These are phyloP conservation scores for Epinephelus coioides DNA, from an alignment of 2,797 vertebrate species.

Conservation along the genomic window DNA sequence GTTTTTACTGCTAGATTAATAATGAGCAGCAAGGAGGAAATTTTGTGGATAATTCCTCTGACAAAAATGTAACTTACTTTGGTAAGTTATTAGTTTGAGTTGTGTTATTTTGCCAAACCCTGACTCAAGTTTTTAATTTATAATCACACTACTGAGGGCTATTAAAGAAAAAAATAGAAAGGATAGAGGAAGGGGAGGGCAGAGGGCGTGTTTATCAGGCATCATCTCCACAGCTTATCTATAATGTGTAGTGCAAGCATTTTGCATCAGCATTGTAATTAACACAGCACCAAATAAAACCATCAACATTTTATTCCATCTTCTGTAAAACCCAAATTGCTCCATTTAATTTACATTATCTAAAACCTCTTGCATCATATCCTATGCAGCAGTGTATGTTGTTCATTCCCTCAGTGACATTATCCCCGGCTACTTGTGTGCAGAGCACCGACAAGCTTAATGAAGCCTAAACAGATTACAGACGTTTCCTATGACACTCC, in stretches of 20 bases:
- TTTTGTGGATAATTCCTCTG: not conserved
- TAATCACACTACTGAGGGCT: slow-evolving; percentile 3
- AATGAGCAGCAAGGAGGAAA: not conserved
- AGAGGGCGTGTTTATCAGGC: slow-evolving; percentile 5
- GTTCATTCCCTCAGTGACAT: slow-evolving; percentile 43
- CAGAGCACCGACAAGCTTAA: slow-evolving; percentile 50
- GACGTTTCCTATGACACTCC: slow-evolving; percentile 61
- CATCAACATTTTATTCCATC: not conserved
- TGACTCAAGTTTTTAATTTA: slow-evolving; percentile 17
- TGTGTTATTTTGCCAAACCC: slow-evolving; percentile 23
- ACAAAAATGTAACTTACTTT: not conserved
- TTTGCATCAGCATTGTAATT: slow-evolving; percentile 2
- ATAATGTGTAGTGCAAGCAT: not conserved
- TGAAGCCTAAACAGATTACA: slow-evolving; percentile 69
- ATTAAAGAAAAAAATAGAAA: not conserved
- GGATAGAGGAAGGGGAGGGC: not conserved
- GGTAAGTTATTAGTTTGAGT: slow-evolving; percentile 13
- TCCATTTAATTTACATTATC: slow-evolving; percentile 5
- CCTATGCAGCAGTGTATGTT: not conserved
- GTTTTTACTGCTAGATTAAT: slow-evolving; percentile 13
- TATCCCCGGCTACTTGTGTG: slow-evolving; percentile 36
- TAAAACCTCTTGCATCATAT: slow-evolving; percentile 12
- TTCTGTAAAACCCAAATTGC: not conserved
- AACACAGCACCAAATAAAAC: slow-evolving; percentile 1
- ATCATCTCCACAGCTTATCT: slow-evolving; percentile 14